A percentile compares a stretch with the other conserved stretches of the same genome.
Evolutionary conservation across 1,140 invertebrate species (phyloP).

Genomic region (Danaus plexippus): DNA sequence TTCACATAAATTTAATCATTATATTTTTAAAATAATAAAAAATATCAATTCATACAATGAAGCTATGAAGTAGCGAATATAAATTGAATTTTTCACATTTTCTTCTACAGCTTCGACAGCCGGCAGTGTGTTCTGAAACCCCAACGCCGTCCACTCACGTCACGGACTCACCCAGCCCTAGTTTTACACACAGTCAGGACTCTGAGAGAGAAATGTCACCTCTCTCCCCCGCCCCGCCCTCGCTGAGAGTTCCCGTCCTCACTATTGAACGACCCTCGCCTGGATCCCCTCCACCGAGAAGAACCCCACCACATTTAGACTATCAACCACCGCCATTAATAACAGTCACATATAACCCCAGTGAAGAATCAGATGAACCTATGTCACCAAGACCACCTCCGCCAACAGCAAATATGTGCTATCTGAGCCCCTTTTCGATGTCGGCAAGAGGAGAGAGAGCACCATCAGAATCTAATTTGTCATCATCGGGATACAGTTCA

Average conservation of each 20-base stretch:
- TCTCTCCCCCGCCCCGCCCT: conserved; percentile 52
- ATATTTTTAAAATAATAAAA: too few species aligned
- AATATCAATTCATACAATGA: too few species aligned
- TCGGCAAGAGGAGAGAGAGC: conserved; percentile 77
- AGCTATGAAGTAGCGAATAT: too few species aligned
- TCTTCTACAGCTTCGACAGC: conserved; percentile 66
- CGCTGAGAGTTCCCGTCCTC: conserved; percentile 75
- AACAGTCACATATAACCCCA: conserved; percentile 81
- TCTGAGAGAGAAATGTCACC: conserved; percentile 65
- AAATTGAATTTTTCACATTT: neutral
- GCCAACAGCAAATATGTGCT: conserved; percentile 75
- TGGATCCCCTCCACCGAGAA: conserved; percentile 76
- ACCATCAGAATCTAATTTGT: conserved; percentile 84
- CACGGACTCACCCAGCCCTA: conserved; percentile 65
- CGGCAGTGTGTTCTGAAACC: conserved; percentile 55
- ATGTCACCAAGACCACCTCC: conserved; percentile 72
- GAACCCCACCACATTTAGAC: conserved; percentile 75
- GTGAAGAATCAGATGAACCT: conserved; percentile 82
- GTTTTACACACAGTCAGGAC: conserved; percentile 64
- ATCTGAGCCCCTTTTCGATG: conserved; percentile 83
- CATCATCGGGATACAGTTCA: conserved; percentile 86
- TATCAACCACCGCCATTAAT: conserved; percentile 79
- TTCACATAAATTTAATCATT: too few species aligned
- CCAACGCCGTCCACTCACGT: conserved; percentile 63
- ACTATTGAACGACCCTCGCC: conserved; percentile 76